Evolutionary conservation across 1,140 invertebrate species (phyloP), one percentile per base, ranked within the genome.

Genomic region (Zelostemma sp.): DNA sequence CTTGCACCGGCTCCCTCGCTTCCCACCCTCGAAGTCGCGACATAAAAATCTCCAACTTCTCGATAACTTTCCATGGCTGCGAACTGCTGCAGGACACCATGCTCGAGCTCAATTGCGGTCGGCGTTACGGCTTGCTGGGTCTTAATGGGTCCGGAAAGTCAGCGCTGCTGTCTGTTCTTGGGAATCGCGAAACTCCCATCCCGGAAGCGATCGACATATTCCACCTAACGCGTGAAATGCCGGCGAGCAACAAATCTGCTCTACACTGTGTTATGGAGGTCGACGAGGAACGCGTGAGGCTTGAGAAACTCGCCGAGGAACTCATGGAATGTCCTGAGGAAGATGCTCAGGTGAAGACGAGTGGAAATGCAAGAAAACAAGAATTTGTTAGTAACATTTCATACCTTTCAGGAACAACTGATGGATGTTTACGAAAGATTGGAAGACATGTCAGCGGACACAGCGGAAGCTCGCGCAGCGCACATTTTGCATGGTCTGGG

Each of bases 171-270:
- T 89, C 96, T 16, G 95, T 94, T 2, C 85, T 99, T 45, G 97
- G 96, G 58, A 94, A 95, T 66, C 90, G 96, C 19, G 98, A 99
- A 87, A 92, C 99, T 14, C 96, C 97, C 1, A 96, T 99, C 66
- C 98, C 97, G 11, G 92, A 97, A 11, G 93, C 97, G 78, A 96
- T 99, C 72, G 98, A 99, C 87, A 99, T 99, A 77, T 99, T 97
- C 86, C 94, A 99, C 83, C 88, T 99, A 75, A 94, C 95, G 5
- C 89, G 98, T 55, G 98, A 99, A 87, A 99, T 99, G 91, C 93
- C 96, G 2, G 96, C 97, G 9, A 96, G 94, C 63, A 94, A 98
- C 74, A 96, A 95, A 85, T 90, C 89, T 46, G 98, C 98, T 4
- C 86, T 99, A 9, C 88, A 99, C 80, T 96, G 95, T 84, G 98